A percentile compares a stretch with the other conserved stretches of the same genome.
Evolutionary conservation across 2,797 vertebrate genomes (phyloP).

Genomic region (Enteromius mattozi): DNA sequence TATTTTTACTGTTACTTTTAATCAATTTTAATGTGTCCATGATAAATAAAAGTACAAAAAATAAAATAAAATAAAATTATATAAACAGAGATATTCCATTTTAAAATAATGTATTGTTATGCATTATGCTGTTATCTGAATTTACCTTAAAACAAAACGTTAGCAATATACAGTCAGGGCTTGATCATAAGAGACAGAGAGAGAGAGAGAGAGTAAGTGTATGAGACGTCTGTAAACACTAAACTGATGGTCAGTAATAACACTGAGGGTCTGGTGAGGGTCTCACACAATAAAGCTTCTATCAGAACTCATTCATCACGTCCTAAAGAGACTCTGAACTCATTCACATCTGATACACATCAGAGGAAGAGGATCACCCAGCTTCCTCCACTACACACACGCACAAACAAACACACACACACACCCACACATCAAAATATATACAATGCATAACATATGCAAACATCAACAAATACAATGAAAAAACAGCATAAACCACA

Average conservation of each 20-base stretch:
- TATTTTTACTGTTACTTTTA: too few relatives aligned
- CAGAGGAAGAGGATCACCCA: conserved; percentile 48
- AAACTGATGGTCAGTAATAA: conserved; percentile 78
- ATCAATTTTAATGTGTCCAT: too few relatives aligned
- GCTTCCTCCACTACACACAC: not conserved
- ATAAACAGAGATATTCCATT: not conserved
- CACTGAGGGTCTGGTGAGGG: conserved; percentile 60
- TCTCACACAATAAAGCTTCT: conserved; percentile 73
- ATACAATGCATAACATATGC: not conserved
- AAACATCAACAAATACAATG: not conserved
- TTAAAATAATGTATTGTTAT: not conserved
- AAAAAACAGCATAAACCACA: not conserved
- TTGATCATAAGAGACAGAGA: conserved; percentile 65
- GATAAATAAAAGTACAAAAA: too few relatives aligned
- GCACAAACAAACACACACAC: not conserved
- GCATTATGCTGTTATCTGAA: not conserved
- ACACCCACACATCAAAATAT: not conserved
- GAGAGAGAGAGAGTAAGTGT: conserved; percentile 67
- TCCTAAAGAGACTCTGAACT: conserved; percentile 79
- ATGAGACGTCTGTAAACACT: conserved; percentile 63
- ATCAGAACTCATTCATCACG: conserved; percentile 77
- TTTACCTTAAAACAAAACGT: conserved; percentile 8
- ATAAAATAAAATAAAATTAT: too few relatives aligned
- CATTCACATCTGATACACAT: conserved; percentile 78
- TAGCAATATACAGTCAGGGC: not conserved